Conservation (phyloP, 1,140 invertebrate genomes). For the Microplitis mediator region DNA sequence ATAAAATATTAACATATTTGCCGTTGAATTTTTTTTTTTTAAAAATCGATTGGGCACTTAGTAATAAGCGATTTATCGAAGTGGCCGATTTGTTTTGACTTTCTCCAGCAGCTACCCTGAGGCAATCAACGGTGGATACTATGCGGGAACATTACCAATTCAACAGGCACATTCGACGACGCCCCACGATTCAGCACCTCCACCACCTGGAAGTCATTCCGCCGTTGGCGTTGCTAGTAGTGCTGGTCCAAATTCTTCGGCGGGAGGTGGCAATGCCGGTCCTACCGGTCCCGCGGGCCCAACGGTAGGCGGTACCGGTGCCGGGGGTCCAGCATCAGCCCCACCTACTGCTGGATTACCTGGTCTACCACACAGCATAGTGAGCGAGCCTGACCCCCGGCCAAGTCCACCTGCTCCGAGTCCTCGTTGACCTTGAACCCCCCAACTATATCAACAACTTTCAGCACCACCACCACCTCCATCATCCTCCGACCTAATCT, state of each 20-base stretch:
- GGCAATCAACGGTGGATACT: slow-evolving; percentile 75
- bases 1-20: slow-evolving; percentile 35
- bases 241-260: slow-evolving; percentile 52
- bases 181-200: slow-evolving; percentile 70
- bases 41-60: slow-evolving; percentile 39
- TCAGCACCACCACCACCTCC: slow-evolving; percentile 34
- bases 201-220: slow-evolving; percentile 66
- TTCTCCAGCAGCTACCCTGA: slow-evolving; percentile 64
- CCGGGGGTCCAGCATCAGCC: slow-evolving; percentile 45
- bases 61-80: slow-evolving; percentile 42
- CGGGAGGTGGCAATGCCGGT: slow-evolving; percentile 43
- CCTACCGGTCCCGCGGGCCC: slow-evolving; percentile 47
- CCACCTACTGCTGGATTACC: slow-evolving; percentile 54
- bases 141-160: slow-evolving; percentile 71
- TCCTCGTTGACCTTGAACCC: slow-evolving; percentile 59
- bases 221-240: slow-evolving; percentile 54
- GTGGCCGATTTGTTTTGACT: slow-evolving; percentile 56
- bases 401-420: slow-evolving; percentile 60
- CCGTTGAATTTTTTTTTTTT: background rate
- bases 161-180: slow-evolving; percentile 80
- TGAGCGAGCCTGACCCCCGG: slow-evolving; percentile 60
- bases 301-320: slow-evolving; percentile 50
- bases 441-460: slow-evolving; percentile 16
- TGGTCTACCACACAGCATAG: slow-evolving; percentile 61
- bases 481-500: slow-evolving; percentile 47